Evolutionary conservation across 2,797 vertebrate genomes (phyloP), one percentile per base, ranked within the genome.

Genomic region (Acipenser oxyrinchus): DNA sequence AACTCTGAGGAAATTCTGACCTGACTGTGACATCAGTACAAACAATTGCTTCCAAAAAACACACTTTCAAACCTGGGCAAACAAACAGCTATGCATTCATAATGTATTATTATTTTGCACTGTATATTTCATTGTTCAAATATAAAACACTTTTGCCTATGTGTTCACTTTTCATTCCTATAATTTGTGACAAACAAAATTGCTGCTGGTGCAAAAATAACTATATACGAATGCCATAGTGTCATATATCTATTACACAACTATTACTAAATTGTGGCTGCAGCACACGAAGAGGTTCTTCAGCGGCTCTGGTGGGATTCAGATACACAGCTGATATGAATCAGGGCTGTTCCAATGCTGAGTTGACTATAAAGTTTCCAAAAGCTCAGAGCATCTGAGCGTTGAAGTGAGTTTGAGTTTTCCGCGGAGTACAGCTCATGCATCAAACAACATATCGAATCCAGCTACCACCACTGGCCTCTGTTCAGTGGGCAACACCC

Each of bases 261-360:
- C 82, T 72, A 80, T 90, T 81, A 77, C 86, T 87, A 87, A 89
- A 88, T 82, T 89, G 87, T 82, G 87, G 87, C 82, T 73, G 79
- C 83, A 85, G 87, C 87, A 88, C 86, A 89, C 90, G 87, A 84
- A 73, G 79, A 86, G 83, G 81, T 80, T 78, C 83, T 71, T 71
- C 72, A 77, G 84, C 66, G 83, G 86, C 84, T 84, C 83, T 80
- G 74, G 82, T 60, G 83, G 86, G 74, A 75, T 82, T 71, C 77
- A 71, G n/a, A 77, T 74, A 48, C 82, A 77, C 86, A 84, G 82
- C 87, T 86, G 86, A 81, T 72, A 73, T 75, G 79, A 76, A 83
- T 70, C 69, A 66, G 66, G 59, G 78, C 60, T 76, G 78, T 68
- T 82, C 75, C 80, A 12, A 77, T 75, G 80, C 84, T 77, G 78